Evolutionary conservation across 2,888 invertebrate species (phyloP).

Genomic region (Automeris io): DNA sequence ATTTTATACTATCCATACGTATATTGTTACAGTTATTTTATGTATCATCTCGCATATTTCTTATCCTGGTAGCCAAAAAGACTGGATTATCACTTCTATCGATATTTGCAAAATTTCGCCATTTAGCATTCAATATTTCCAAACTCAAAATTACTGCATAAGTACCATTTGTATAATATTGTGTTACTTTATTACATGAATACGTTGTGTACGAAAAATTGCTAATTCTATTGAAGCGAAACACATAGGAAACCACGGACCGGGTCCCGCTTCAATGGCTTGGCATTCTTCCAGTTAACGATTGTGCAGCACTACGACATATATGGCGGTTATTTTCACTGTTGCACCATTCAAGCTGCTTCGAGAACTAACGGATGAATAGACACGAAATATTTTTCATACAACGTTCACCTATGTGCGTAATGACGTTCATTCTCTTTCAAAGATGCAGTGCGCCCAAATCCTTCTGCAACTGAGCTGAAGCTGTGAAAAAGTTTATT

Average conservation of each 20-base stretch:
- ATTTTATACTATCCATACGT: no score
- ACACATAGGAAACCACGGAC: conserved; percentile 54
- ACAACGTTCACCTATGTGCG: conserved; percentile 35
- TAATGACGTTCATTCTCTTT: conserved; percentile 48
- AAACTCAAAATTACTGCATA: no score
- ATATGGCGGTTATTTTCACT: conserved; percentile 46
- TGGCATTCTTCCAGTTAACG: conserved; percentile 64
- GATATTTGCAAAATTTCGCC: no score
- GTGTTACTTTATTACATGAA: background rate
- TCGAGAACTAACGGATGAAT: conserved; percentile 34
- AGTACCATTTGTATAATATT: background rate
- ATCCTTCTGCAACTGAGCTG: no score
- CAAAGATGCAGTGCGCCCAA: background rate
- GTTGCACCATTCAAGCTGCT: conserved; percentile 14
- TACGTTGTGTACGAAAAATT: conserved; percentile 48
- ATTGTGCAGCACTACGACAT: conserved; percentile 55
- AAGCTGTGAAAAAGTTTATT: no score
- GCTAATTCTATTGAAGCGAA: conserved; percentile 63
- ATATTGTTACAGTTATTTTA: no score
- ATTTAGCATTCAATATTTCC: no score
- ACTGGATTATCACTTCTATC: no score
- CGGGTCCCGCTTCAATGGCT: conserved; percentile 33
- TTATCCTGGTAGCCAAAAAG: no score
- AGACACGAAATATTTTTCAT: conserved; percentile 55
- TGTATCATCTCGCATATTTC: no score